phyloP scores from a whole-genome alignment of 2,113 vertebrate genomes.

The Odocoileus virginianus region DNA sequence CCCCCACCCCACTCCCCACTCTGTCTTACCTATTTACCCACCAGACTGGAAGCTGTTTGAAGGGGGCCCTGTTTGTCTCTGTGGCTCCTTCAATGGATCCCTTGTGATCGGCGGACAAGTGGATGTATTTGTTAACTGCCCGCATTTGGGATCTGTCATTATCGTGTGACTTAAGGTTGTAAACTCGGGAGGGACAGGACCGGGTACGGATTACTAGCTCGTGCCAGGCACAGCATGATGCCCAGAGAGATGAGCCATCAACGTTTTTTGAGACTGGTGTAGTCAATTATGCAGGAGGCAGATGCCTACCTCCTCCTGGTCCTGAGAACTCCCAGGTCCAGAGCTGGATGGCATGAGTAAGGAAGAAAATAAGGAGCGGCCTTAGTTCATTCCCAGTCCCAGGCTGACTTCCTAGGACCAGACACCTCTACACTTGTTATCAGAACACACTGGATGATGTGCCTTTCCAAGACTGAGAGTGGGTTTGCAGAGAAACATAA shows the following conservation, averaged over 20 bases:
- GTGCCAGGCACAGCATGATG: slow-evolving; percentile 68
- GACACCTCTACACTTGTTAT: not conserved
- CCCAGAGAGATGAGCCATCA: slow-evolving; percentile 16
- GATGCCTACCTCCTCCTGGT: slow-evolving; percentile 19
- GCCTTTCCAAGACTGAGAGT: not conserved
- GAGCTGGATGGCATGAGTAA: not conserved
- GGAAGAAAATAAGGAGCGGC: slow-evolving; percentile 18
- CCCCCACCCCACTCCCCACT: not conserved
- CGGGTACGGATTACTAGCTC: slow-evolving; percentile 44
- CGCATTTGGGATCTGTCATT: slow-evolving; percentile 59
- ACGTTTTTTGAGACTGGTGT: slow-evolving; percentile 28
- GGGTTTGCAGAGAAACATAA: not conserved
- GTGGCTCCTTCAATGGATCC: slow-evolving; percentile 43
- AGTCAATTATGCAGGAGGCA: slow-evolving; percentile 45
- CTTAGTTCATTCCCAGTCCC: not conserved
- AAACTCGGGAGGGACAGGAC: slow-evolving; percentile 41
- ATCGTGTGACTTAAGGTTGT: slow-evolving; percentile 59
- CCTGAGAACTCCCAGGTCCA: slow-evolving; percentile 21
- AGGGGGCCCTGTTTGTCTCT: slow-evolving; percentile 40
- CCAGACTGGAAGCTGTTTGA: slow-evolving; percentile 68
- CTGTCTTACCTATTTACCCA: not conserved
- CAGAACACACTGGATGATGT: not conserved
- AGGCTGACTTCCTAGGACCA: not conserved
- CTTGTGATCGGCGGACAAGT: slow-evolving; percentile 60
- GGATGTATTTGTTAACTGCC: slow-evolving; percentile 53